Percentiles rank a stretch among this genome's conserved stretches.
These are phyloP conservation scores for Anolis carolinensis DNA, from an alignment of 2,113 vertebrate species.

Conservation along the genomic window DNA sequence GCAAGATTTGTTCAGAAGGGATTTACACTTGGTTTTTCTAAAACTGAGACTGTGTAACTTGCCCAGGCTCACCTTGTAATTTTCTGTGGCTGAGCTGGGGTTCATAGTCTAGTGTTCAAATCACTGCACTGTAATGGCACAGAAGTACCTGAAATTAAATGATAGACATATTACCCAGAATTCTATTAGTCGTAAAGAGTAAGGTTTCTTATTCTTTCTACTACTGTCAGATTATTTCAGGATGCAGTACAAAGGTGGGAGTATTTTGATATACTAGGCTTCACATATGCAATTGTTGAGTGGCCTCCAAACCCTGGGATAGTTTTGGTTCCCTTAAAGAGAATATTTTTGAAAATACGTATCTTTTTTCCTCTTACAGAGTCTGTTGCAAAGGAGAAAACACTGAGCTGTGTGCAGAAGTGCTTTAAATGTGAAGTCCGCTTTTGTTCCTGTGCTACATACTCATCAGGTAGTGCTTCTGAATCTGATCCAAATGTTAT, in stretches of 20 bases:
- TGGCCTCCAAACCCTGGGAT: not conserved
- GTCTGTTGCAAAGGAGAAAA: conserved; percentile 36
- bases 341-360: conserved; percentile 24
- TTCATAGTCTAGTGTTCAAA: no score
- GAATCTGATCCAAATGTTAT: conserved; percentile 22
- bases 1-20: no score
- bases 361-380: conserved; percentile 52
- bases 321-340: conserved; percentile 12
- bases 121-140: no score
- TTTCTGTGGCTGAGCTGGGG: no score
- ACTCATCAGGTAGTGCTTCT: conserved; percentile 63
- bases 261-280: not conserved
- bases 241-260: not conserved
- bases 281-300: not conserved
- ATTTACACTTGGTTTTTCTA: no score
- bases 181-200: not conserved
- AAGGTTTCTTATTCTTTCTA: no score
- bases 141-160: not conserved
- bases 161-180: not conserved
- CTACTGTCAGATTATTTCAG: not conserved
- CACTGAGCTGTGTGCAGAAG: conserved; percentile 58
- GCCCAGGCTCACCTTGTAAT: no score
- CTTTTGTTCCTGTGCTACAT: conserved; percentile 47
- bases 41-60: no score
- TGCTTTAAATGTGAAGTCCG: conserved; percentile 63